phyloP scores from a whole-genome alignment of 2,797 vertebrate genomes.

The Esox lucius region DNA sequence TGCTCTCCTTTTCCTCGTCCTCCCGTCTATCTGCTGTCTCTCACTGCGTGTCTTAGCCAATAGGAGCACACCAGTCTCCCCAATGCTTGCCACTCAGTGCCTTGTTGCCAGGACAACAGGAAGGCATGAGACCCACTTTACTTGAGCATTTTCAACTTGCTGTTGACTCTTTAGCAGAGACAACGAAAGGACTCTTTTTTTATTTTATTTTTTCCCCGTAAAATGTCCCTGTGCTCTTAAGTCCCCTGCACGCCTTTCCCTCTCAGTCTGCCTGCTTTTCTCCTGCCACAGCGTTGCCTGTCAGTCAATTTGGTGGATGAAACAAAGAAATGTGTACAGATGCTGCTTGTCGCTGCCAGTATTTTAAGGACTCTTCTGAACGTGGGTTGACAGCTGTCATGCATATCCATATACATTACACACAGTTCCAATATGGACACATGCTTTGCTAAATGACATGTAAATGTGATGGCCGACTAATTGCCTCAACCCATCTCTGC shows the following conservation, averaged over 20 bases:
- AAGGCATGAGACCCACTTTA: conserved; percentile 79
- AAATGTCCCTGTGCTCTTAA: conserved; percentile 40
- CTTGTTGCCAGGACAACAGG: conserved; percentile 82
- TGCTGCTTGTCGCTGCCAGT: background rate
- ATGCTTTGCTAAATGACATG: no score
- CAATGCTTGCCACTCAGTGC: conserved; percentile 80
- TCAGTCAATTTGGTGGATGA: conserved; percentile 18
- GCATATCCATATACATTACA: background rate
- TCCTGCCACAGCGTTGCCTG: conserved; percentile 31
- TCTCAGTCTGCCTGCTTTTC: conserved; percentile 15
- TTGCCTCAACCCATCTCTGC: background rate
- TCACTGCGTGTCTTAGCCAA: conserved; percentile 68
- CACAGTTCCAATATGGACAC: background rate
- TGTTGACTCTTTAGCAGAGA: conserved; percentile 68
- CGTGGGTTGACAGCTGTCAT: background rate
- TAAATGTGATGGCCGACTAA: background rate
- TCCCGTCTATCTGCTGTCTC: conserved; percentile 63
- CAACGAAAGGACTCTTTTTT: conserved; percentile 55
- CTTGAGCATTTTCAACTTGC: conserved; percentile 74
- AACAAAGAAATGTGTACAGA: conserved; percentile 6
- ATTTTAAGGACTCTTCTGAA: background rate
- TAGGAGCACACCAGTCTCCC: conserved; percentile 76
- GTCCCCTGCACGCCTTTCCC: background rate
- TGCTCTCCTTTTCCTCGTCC: conserved; percentile 42
- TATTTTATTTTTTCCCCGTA: conserved; percentile 34